Conservation (phyloP, 2,113 vertebrate species). For the Paraplagusia blochii region DNA sequence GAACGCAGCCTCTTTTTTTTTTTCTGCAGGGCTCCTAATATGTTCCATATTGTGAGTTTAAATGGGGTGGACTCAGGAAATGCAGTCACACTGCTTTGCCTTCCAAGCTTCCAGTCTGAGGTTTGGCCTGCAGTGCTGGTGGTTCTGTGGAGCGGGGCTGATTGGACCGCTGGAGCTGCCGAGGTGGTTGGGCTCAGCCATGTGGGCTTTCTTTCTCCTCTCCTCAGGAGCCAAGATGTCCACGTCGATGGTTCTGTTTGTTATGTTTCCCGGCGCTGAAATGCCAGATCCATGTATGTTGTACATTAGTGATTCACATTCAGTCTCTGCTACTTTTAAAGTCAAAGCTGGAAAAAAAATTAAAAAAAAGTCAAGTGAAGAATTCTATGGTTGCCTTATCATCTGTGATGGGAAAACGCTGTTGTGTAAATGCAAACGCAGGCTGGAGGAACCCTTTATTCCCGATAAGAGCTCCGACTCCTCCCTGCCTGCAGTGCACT, state of each 20-base stretch:
- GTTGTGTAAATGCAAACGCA: neutral
- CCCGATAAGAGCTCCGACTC: neutral
- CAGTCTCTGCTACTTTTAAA: neutral
- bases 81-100: constrained; percentile 76
- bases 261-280: constrained; percentile 46
- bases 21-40: constrained; percentile 70
- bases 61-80: constrained; percentile 79
- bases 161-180: constrained; percentile 60
- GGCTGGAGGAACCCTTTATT: neutral
- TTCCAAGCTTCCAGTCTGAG: constrained; percentile 75
- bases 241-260: constrained; percentile 63
- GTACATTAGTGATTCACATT: constrained; percentile 12
- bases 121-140: constrained; percentile 62
- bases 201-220: constrained; percentile 67
- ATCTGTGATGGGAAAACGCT: neutral
- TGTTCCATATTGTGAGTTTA: constrained; percentile 83
- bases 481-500: neutral
- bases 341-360: neutral
- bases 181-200: constrained; percentile 56
- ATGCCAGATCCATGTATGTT: constrained; percentile 17
- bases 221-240: constrained; percentile 68
- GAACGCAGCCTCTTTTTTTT: constrained; percentile 52
- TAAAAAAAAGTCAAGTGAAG: too few species aligned
- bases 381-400: neutral
- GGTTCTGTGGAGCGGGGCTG: constrained; percentile 73